Evolutionary conservation across 1,140 invertebrate genomes (phyloP).

Genomic region (Drosophila trapezifrons): DNA sequence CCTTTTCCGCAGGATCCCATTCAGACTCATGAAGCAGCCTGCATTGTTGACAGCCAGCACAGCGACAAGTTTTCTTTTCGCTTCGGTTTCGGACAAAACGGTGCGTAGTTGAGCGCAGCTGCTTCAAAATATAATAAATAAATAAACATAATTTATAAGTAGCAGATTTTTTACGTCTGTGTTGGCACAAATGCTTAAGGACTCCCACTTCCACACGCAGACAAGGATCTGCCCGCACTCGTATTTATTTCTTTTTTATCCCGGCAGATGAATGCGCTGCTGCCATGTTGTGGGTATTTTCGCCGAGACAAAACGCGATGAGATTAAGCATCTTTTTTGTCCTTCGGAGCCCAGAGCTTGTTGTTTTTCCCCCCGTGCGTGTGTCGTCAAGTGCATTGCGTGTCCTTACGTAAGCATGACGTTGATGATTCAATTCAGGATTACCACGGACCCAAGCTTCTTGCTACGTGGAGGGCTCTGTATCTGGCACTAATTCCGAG

Average conservation of each 20-base stretch:
- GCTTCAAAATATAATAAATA: constrained; percentile 82
- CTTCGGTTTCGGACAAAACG: constrained; percentile 62
- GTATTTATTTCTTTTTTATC: constrained; percentile 46
- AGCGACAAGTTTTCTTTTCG: constrained; percentile 47
- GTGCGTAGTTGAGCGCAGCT: constrained; percentile 75
- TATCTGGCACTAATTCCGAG: background rate
- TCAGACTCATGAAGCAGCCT: constrained; percentile 70
- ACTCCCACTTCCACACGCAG: constrained; percentile 31
- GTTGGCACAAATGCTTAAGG: constrained; percentile 74
- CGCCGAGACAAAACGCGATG: constrained; percentile 55
- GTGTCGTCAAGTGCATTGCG: constrained; percentile 41
- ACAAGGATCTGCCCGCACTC: constrained; percentile 31
- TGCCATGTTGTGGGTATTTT: constrained; percentile 66
- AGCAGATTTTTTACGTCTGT: constrained; percentile 79
- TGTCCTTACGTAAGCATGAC: constrained; percentile 39
- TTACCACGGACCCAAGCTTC: background rate
- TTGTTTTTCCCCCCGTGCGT: constrained; percentile 2
- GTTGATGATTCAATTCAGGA: constrained; percentile 37
- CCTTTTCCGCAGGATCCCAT: constrained; percentile 9
- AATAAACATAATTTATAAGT: constrained; percentile 83
- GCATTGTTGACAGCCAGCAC: constrained; percentile 66
- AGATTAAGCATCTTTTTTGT: constrained; percentile 41
- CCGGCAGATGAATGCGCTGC: constrained; percentile 60
- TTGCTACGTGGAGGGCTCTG: background rate
- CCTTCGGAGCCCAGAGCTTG: constrained; percentile 9